Percentiles rank a stretch among this genome's conserved stretches.
Evolutionary conservation across 2,888 invertebrate genomes (phyloP).

Genomic region (Drosophila putrida): DNA sequence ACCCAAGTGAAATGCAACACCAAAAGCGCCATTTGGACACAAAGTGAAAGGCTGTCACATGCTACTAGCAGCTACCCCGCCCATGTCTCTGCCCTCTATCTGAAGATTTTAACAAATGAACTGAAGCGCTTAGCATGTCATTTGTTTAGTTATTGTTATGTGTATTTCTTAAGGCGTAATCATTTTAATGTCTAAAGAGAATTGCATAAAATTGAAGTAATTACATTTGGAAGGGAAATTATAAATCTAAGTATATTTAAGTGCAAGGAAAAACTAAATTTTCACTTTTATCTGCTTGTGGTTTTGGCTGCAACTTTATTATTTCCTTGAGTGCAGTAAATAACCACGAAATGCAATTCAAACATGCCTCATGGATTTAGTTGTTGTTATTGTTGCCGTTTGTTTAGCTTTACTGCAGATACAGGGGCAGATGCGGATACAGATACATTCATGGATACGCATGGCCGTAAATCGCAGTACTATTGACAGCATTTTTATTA

Average conservation of each 20-base stretch:
- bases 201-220: constrained; percentile 37
- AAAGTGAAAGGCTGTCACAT: constrained; percentile 78
- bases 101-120: constrained; percentile 67
- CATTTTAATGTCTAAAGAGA: constrained; percentile 22
- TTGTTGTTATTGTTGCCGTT: constrained; percentile 27
- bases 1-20: constrained; percentile 74
- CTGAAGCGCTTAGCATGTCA: constrained; percentile 66
- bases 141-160: constrained; percentile 52
- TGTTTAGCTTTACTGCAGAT: constrained; percentile 58
- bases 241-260: constrained; percentile 55
- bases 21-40: constrained; percentile 63
- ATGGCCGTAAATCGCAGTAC: constrained; percentile 59
- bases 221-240: constrained; percentile 61
- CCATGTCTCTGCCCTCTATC: neutral
- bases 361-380: constrained; percentile 29
- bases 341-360: constrained; percentile 43
- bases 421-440: constrained; percentile 20
- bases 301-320: constrained; percentile 61
- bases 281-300: constrained; percentile 29
- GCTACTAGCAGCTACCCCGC: constrained; percentile 23
- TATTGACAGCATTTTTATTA: constrained; percentile 62
- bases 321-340: constrained; percentile 71
- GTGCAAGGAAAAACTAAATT: constrained; percentile 29
- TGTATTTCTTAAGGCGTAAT: constrained; percentile 6
- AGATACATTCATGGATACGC: constrained; percentile 47